Base-by-base conservation (phyloP, 2,888 invertebrate species). In the Nymphalis c-album region DNA sequence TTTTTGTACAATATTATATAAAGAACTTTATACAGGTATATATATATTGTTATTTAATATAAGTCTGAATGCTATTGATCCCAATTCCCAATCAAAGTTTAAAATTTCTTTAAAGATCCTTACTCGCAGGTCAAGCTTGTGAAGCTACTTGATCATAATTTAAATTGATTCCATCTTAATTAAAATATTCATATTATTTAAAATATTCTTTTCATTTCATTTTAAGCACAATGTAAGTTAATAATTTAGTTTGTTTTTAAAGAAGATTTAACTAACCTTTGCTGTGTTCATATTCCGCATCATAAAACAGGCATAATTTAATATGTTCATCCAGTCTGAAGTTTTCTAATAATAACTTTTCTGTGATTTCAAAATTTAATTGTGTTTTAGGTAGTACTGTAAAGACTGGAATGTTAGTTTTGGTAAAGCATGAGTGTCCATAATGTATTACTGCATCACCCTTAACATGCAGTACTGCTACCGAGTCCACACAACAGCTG, bases 401-500 rank as follows among this genome's bases (percentile, higher is more conserved):
- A 63, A 95, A 93, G 6, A 97, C 96, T 0, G 98, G 97, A 64
- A 98, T 92, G 63, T 95, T 93, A 40, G 93, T 92, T 17, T 95
- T 95, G 45, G 97, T 96, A 73, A 97, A 95, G 85, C 99, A 99
- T 0, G 96, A 94, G 78, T 95, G 96, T 0, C 99, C 99, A 87
- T 96, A 99, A 86, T 99, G 99, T 64, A 99, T 94, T 2, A 99
- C 91, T 45, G 96, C 95, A 86, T 98, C 97, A 0, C 96, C 96
- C 67, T 94, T 93, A 7, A 97, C 95, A 85, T 99, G 99, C 84
- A 96, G 95, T 0, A 98, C 97, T 1, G 98, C 96, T 46, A 98
- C 95, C 78, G 96, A 96, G 85, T 98, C 98, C 3, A 97, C 95
- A 84, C 98, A 98, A 85, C 98, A 98, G 84, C 97, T 97, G n/a